These are phyloP conservation scores for Thunnus albacares DNA, from an alignment of 2,797 vertebrate species.

Conservation along the genomic window DNA sequence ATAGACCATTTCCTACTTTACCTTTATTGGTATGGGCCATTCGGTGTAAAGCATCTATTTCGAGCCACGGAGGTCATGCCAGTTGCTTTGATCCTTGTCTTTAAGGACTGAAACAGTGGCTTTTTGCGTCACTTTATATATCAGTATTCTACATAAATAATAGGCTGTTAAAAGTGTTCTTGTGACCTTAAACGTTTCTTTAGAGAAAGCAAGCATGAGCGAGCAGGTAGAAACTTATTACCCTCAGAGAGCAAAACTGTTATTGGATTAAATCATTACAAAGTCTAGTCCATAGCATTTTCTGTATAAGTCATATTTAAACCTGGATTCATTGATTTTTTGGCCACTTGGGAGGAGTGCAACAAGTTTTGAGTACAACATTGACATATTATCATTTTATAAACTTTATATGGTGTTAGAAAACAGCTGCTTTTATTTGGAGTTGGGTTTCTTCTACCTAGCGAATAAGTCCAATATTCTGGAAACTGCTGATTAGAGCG, in stretches of 20 bases:
- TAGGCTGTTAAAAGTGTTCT: background rate
- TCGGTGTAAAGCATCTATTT: constrained; percentile 12
- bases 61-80: background rate
- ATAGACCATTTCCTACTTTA: constrained; percentile 20
- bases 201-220: background rate
- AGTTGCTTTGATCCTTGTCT: constrained; percentile 4
- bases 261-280: no score
- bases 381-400: no score
- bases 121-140: constrained; percentile 17
- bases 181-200: constrained; percentile 7
- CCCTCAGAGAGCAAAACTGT: no score
- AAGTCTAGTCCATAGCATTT: no score
- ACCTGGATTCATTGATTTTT: background rate
- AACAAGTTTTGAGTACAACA: no score
- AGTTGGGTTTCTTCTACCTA: no score
- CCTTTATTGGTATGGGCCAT: constrained; percentile 21
- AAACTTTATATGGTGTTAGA: background rate
- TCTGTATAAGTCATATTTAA: no score
- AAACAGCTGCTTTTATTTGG: background rate
- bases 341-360: no score
- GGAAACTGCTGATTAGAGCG: background rate
- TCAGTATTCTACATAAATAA: background rate
- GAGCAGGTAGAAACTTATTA: background rate
- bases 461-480: background rate
- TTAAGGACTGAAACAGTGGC: background rate